Evolutionary conservation across 2,888 invertebrate genomes (phyloP), one percentile per base, ranked within the genome.

Genomic region (Platycheirus albimanus): DNA sequence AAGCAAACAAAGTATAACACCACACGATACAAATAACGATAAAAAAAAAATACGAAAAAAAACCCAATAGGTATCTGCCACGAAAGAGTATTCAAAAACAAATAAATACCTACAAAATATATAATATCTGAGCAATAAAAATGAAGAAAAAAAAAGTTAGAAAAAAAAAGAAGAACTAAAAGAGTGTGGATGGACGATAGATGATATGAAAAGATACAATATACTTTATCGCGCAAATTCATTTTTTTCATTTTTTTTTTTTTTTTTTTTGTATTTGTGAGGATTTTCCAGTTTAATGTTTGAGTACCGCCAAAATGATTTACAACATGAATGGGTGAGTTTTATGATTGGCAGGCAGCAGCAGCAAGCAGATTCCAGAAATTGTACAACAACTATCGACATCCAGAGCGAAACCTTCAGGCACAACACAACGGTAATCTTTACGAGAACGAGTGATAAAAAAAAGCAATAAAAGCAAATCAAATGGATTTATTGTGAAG

Each of bases 401-500:
- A n/a, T n/a, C n/a, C n/a, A n/a, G n/a, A 20, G 45, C 7, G 11
- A 43, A 43, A 41, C 52, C 52, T 43, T 43, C 49, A 63, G 61
- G 47, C 69, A 54, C 20, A 24, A 51, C 49, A 64, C 43, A 52
- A 51, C 41, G 38, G 49, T 49, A 63, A 75, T 76, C 80, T 70
- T 51, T 47, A 47, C 33, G 61, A 75, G 36, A 79, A 64, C 28
- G 13, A 70, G 69, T 83, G 83, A 83, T 83, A 78, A 78, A 61
- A 78, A 61, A 61, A 61, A 45, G 67, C 45, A 78, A 78, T 83
- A 83, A 77, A 83, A 78, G 10, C 56, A 43, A 77, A 78, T 83
- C 63, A 74, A 77, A 72, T 56, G 72, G 63, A 74, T 58, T 72
- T 64, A 77, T 72, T 74, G 78, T 45, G 33, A 67, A 43, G 41